Evolutionary conservation across 2,797 vertebrate species (phyloP).

Genomic region (Anabacerthia variegaticeps): DNA sequence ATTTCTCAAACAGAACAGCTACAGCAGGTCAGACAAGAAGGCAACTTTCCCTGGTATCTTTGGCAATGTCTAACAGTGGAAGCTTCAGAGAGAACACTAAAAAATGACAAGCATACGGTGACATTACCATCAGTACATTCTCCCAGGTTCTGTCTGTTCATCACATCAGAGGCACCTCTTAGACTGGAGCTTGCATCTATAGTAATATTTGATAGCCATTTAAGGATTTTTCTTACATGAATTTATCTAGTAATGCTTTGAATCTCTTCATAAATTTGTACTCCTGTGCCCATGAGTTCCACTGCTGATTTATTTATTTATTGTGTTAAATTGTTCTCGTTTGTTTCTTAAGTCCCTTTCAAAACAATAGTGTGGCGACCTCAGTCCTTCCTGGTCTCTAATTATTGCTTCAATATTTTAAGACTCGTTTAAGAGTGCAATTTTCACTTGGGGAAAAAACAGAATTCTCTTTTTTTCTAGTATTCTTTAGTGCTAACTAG

Average conservation of each 20-base stretch:
- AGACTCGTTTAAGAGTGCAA: neutral
- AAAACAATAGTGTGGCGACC: neutral
- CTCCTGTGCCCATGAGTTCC: neutral
- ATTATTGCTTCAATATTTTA: constrained; percentile 11
- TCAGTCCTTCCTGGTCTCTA: neutral
- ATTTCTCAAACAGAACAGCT: neutral
- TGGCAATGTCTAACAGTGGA: neutral
- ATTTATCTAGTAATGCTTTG: neutral
- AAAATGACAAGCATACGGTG: neutral
- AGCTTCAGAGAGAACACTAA: neutral
- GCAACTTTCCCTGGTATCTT: neutral
- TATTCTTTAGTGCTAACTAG: neutral
- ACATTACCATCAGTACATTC: neutral
- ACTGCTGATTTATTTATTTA: constrained; percentile 15
- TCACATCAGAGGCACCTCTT: neutral
- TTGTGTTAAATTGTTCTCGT: neutral
- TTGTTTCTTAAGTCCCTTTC: neutral
- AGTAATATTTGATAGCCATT: neutral
- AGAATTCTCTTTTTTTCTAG: neutral
- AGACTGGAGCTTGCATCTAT: neutral
- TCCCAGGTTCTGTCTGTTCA: neutral
- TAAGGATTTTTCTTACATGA: neutral
- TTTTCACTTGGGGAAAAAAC: neutral
- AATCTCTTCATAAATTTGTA: neutral
- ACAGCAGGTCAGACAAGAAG: neutral